Evolutionary conservation across 2,888 invertebrate genomes (phyloP), one percentile per base, ranked within the genome.

Genomic region (Tanytarsus gracilentus): DNA sequence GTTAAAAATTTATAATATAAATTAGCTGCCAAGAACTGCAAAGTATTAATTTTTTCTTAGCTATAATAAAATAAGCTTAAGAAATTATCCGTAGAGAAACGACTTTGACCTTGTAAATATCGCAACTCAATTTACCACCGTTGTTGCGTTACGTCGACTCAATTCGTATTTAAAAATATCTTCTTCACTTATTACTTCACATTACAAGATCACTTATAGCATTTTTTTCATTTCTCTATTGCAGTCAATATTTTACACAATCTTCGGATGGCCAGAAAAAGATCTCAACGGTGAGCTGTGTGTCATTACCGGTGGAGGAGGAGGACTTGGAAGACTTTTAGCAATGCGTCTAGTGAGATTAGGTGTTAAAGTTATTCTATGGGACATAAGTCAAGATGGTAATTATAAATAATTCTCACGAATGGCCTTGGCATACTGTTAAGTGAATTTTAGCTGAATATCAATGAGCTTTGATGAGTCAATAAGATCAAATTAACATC

Each of bases 371-470:
- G 80, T 94, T 61, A 83, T 95, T 36, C 77, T 93, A 61, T 94
- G 94, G 94, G 95, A 96, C 73, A 85, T 95, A 65, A 89, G 91
- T 70, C 79, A 84, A 70, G 77, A 81, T 74, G 89, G 89, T 89
- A 66, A 63, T 64, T 61, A 5, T 1, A 11, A 18, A 44, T 4
- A 8, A 11, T 21, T 11, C 40, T 21, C 23, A 2, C 9, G 6
- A 29, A 33, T 33, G 33, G n/a, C 33, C 33, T 33, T 33, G n/a
- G n/a, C 33, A 33, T 9, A 33, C 33, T 33, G 3, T n/a, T n/a
- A n/a, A n/a, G n/a, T n/a, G n/a, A n/a, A n/a, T n/a, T 33, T 33
- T 2, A 33, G 9, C 29, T 33, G 33, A 9, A 33, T 33, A 5
- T 5, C 3, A 5, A 9, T 33, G n/a, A 33, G n/a, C 6, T 33